Evolutionary conservation across 2,888 invertebrate species (phyloP).

Genomic region (Andrena fulva): DNA sequence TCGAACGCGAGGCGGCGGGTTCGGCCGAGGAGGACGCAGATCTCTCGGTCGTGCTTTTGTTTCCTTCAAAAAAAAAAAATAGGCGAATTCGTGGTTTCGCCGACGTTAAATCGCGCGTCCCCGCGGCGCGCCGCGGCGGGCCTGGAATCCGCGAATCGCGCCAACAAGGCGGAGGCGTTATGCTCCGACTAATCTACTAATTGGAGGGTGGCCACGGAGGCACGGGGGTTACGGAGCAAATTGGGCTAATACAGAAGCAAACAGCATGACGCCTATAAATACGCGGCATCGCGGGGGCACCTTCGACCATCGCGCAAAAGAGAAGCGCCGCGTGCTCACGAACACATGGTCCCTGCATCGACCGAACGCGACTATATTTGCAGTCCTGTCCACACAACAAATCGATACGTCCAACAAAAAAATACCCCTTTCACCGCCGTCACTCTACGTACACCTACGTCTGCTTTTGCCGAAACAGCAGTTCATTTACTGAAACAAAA

Average conservation of each 20-base stretch:
- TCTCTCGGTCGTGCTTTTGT: slow-evolving; percentile 4
- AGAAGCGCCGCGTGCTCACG: slow-evolving; percentile 14
- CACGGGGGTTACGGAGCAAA: slow-evolving; percentile 61
- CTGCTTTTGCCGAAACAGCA: no score
- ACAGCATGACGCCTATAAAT: slow-evolving; percentile 70
- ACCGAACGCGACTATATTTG: background rate
- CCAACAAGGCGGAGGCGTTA: slow-evolving; percentile 64
- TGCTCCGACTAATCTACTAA: slow-evolving; percentile 72
- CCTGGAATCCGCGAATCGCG: slow-evolving; percentile 66
- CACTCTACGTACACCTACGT: background rate
- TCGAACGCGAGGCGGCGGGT: slow-evolving; percentile 7
- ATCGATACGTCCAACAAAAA: background rate
- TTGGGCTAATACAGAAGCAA: slow-evolving; percentile 69
- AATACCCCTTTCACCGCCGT: background rate
- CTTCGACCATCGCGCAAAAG: slow-evolving; percentile 33
- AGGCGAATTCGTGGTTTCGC: slow-evolving; percentile 39
- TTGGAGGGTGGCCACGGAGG: slow-evolving; percentile 66
- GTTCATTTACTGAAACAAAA: no score
- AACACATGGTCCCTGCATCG: slow-evolving; percentile 3
- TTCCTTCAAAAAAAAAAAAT: background rate
- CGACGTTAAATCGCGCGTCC: slow-evolving; percentile 59
- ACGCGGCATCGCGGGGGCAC: slow-evolving; percentile 52
- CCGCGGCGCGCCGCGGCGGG: slow-evolving; percentile 7
- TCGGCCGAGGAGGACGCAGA: background rate
- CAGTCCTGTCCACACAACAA: background rate